phyloP scores from a whole-genome alignment of 2,113 vertebrate genomes.

The Cephalopterus ornatus region DNA sequence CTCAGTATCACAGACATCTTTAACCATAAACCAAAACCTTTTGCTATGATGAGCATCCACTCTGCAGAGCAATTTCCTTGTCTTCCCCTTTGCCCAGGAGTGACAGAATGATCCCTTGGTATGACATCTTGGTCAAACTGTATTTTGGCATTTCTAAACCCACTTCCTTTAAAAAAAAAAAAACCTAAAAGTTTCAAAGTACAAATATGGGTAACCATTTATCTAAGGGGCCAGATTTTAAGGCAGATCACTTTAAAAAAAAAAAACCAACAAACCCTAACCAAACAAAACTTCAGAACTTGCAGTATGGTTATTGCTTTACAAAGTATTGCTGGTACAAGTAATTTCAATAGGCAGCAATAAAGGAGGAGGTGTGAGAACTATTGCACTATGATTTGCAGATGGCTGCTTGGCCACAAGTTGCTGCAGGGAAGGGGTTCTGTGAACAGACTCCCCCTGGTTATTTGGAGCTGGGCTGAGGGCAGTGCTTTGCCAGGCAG shows the following conservation, averaged over 20 bases:
- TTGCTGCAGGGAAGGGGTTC: not conserved
- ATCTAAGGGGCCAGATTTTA: not conserved
- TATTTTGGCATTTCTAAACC: not conserved
- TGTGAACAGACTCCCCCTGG: accelerated
- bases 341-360: not conserved
- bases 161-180: not conserved
- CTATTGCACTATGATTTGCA: not conserved
- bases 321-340: not conserved
- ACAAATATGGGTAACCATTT: not conserved
- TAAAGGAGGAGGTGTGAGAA: not conserved
- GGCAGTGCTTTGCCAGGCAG: not conserved
- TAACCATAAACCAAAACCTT: not conserved
- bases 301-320: not conserved
- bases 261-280: not conserved
- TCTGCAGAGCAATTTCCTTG: not conserved
- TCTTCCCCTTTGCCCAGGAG: not conserved
- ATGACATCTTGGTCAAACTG: not conserved
- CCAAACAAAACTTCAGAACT: not conserved
- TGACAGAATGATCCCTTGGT: not conserved
- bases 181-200: not conserved
- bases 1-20: not conserved
- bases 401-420: not conserved
- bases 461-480: not conserved
- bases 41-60: not conserved
- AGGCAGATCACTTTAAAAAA: not conserved